phyloP scores from a whole-genome alignment of 2,797 vertebrate genomes.

The Furcifer pardalis region DNA sequence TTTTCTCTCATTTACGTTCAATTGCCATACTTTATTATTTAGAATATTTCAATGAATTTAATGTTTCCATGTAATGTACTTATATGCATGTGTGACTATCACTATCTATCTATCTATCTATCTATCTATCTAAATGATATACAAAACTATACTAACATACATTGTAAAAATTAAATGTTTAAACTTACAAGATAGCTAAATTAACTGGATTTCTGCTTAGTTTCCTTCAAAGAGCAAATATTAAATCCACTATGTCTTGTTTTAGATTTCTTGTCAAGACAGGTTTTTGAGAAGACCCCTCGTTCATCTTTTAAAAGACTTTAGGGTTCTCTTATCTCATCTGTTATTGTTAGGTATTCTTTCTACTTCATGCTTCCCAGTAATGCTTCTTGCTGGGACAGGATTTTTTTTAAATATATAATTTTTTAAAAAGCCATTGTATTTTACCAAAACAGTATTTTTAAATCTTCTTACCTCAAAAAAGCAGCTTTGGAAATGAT shows the following conservation, averaged over 20 bases:
- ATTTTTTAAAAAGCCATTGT: slow-evolving; percentile 19
- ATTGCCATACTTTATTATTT: fast-evolving
- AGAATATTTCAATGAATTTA: background rate
- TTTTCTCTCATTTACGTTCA: background rate
- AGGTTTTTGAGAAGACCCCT: slow-evolving; percentile 13
- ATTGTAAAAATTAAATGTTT: fast-evolving
- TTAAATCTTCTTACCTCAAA: slow-evolving; percentile 77
- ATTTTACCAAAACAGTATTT: slow-evolving; percentile 44
- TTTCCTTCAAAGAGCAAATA: background rate
- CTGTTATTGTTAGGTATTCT: fast-evolving
- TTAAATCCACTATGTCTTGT: background rate
- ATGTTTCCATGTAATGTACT: no score
- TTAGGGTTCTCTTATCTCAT: slow-evolving; percentile 31
- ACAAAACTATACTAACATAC: background rate
- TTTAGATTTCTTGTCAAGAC: background rate
- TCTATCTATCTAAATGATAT: no score
- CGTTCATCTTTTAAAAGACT: slow-evolving; percentile 29
- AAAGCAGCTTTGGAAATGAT: slow-evolving; percentile 61
- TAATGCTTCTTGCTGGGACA: background rate
- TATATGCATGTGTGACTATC: no score
- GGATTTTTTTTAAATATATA: slow-evolving; percentile 9
- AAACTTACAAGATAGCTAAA: background rate
- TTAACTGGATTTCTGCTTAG: background rate
- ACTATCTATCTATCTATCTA: no score
- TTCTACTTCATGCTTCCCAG: background rate